Percentiles rank a stretch among this genome's conserved stretches.
Evolutionary conservation across 2,113 vertebrate genomes (phyloP).

Genomic region (Hypanus sabinus): DNA sequence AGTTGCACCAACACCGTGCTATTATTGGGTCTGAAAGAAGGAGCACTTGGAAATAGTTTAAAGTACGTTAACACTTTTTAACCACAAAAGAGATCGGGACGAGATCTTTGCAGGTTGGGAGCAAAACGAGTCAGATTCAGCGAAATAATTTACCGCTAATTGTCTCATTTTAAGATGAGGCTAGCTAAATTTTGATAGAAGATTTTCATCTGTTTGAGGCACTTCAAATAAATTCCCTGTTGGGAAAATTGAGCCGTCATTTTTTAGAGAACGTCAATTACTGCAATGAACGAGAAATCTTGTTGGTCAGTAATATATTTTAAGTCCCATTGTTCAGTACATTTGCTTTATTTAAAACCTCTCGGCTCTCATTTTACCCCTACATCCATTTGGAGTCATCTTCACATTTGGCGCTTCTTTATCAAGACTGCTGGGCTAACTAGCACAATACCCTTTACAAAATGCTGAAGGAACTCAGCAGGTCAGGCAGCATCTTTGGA

Average conservation of each 20-base stretch:
- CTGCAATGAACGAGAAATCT: neutral
- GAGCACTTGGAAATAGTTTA: neutral
- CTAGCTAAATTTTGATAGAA: neutral
- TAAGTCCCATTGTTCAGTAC: neutral
- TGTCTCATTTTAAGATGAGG: neutral
- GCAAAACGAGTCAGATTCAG: neutral
- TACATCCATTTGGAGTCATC: neutral
- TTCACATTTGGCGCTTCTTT: neutral
- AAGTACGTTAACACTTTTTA: neutral
- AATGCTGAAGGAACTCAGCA: no score
- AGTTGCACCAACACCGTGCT: neutral
- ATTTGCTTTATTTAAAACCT: neutral
- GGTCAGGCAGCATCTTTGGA: no score
- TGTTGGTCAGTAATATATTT: neutral
- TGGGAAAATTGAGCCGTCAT: neutral
- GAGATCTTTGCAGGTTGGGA: neutral
- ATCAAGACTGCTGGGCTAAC: neutral
- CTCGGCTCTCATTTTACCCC: neutral
- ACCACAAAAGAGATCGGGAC: neutral
- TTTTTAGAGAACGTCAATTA: neutral
- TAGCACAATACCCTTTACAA: no score
- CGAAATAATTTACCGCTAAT: neutral
- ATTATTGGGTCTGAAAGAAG: neutral
- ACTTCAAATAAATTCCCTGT: neutral
- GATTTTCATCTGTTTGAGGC: neutral